These are phyloP conservation scores for Stichopus chloronotus DNA, from an alignment of 35 echinoderm and acorn worm genomes.

Conservation along the genomic window DNA sequence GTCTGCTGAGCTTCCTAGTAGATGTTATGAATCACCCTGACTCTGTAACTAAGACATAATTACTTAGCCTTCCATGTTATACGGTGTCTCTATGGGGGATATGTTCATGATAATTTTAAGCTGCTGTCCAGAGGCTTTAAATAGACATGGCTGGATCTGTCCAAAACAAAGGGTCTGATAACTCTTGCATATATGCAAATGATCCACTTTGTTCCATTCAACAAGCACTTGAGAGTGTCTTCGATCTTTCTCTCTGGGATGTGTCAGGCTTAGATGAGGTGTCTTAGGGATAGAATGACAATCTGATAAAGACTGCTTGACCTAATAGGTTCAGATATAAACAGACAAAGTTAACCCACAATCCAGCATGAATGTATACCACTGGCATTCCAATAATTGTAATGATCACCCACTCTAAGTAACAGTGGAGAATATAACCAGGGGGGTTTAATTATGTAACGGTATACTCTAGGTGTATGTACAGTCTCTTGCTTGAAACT, in stretches of 20 bases:
- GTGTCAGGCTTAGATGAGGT: not conserved
- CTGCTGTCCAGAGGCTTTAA: not conserved
- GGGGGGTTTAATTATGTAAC: no score
- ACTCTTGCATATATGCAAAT: slow-evolving; percentile 18
- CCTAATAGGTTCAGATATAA: not conserved
- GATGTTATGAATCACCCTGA: no score
- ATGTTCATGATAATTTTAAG: not conserved
- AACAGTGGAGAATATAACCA: no score
- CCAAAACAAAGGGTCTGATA: not conserved
- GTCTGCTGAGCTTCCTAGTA: no score
- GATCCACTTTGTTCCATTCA: not conserved
- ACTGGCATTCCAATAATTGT: not conserved
- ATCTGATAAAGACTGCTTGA: not conserved
- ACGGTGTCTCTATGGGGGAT: not conserved
- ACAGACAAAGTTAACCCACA: not conserved
- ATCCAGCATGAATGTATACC: not conserved
- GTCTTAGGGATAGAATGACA: not conserved
- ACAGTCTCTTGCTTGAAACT: no score
- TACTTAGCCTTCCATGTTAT: no score
- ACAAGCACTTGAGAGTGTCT: slow-evolving; percentile 29
- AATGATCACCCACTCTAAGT: no score
- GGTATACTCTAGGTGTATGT: no score
- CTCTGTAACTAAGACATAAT: no score
- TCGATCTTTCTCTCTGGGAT: not conserved
- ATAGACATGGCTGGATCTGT: not conserved